Evolutionary conservation across 2,888 invertebrate species (phyloP).

Genomic region (Heteropelma amictum): DNA sequence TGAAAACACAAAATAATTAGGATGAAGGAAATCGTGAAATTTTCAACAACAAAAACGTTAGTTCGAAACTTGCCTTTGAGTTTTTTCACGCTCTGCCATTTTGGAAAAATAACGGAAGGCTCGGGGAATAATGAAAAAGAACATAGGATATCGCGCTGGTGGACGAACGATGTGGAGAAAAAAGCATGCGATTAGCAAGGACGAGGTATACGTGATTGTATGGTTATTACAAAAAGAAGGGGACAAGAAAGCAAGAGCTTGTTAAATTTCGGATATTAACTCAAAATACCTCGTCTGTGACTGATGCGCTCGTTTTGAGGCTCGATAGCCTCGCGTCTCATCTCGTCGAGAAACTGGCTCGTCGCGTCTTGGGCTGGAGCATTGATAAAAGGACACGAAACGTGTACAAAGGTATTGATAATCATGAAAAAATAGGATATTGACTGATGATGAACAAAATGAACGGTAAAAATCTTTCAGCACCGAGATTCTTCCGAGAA

Average conservation of each 20-base stretch:
- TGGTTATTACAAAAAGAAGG: neutral
- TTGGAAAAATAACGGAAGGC: neutral
- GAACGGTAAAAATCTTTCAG: too few relatives aligned
- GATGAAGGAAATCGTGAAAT: neutral
- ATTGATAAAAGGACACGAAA: constrained; percentile 63
- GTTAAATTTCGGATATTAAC: constrained; percentile 18
- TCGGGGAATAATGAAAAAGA: neutral
- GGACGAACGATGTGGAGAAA: constrained; percentile 8
- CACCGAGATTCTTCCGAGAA: neutral
- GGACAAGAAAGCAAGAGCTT: constrained; percentile 4
- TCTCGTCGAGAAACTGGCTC: constrained; percentile 73
- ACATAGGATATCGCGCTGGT: neutral
- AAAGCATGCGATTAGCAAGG: constrained; percentile 5
- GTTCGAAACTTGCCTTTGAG: neutral
- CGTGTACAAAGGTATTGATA: too few relatives aligned
- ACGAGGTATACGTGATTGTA: neutral
- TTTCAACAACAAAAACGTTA: neutral
- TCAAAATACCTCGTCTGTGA: constrained; percentile 67
- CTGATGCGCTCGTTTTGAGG: constrained; percentile 63
- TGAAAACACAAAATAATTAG: too few relatives aligned
- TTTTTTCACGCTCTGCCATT: neutral
- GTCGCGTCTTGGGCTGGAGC: constrained; percentile 69
- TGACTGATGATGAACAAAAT: too few relatives aligned
- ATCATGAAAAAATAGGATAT: too few relatives aligned
- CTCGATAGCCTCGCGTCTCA: constrained; percentile 69